phyloP scores from a whole-genome alignment of 2,797 vertebrate genomes.

The Salarias fasciatus region DNA sequence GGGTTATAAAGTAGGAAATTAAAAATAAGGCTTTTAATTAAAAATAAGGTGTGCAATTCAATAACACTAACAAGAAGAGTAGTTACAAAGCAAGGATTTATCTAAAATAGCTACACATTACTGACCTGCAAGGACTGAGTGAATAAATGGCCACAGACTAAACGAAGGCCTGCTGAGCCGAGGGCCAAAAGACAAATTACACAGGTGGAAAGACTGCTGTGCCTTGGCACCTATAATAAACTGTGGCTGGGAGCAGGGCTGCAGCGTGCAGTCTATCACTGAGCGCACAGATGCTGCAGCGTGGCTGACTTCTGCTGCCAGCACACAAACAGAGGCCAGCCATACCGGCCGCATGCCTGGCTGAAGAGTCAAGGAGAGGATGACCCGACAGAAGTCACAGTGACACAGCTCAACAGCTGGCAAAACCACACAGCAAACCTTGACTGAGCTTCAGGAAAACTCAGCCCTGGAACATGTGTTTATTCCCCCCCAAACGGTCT shows the following conservation, averaged over 20 bases:
- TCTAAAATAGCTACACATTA: too few species aligned
- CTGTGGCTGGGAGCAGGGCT: conserved; percentile 26
- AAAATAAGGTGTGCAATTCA: too few species aligned
- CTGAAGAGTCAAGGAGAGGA: conserved; percentile 34
- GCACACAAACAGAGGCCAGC: conserved; percentile 35
- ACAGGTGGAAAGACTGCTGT: conserved; percentile 9
- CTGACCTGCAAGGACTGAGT: neutral
- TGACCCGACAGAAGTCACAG: conserved; percentile 39
- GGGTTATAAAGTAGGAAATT: too few species aligned
- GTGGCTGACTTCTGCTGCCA: conserved; percentile 43
- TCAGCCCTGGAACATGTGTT: conserved; percentile 29
- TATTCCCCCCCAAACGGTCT: conserved; percentile 48
- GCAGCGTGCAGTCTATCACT: conserved; percentile 32
- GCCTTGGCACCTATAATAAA: conserved; percentile 46
- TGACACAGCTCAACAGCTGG: conserved; percentile 20
- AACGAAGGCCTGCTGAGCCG: conserved; percentile 1
- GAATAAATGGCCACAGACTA: conserved; percentile 8
- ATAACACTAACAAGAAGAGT: too few species aligned
- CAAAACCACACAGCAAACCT: conserved; percentile 1
- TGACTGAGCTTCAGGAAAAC: conserved; percentile 10
- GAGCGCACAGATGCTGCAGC: conserved; percentile 56
- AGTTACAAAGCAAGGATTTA: neutral
- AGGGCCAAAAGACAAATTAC: conserved; percentile 8
- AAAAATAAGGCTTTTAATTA: too few species aligned
- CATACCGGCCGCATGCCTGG: conserved; percentile 15